Percentiles rank a stretch among this genome's conserved stretches.
Conservation (phyloP, 2,797 vertebrate species). For the Melanotaenia nigrans region DNA sequence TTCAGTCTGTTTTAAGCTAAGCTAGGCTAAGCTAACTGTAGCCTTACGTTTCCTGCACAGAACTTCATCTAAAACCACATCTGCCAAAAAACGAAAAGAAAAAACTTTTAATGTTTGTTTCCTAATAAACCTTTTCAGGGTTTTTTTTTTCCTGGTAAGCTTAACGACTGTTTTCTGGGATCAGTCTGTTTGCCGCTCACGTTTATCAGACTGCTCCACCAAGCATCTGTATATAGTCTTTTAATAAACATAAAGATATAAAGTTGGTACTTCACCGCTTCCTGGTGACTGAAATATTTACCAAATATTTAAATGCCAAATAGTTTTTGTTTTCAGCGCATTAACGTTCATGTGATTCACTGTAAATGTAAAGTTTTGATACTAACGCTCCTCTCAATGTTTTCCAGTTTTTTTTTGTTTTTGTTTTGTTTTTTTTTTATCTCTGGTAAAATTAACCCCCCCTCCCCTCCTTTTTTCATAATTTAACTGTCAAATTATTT, state of each 20-base stretch:
- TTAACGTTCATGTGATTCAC: constrained; percentile 51
- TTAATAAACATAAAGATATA: constrained; percentile 38
- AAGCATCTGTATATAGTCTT: constrained; percentile 77
- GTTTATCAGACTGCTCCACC: constrained; percentile 53
- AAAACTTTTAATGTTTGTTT: no score
- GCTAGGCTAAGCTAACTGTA: constrained; percentile 11
- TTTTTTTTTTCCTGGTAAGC: not conserved
- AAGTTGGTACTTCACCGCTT: constrained; percentile 69
- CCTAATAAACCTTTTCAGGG: not conserved
- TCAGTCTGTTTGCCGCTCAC: constrained; percentile 12
- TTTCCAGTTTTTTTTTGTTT: constrained; percentile 11
- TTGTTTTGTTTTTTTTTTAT: constrained; percentile 7
- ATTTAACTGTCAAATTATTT: constrained; percentile 86
- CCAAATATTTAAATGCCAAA: constrained; percentile 88
- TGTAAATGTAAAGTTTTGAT: constrained; percentile 65
- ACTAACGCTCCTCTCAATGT: constrained; percentile 65
- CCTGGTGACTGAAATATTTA: constrained; percentile 69
- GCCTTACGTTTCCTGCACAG: not conserved
- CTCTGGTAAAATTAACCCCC: constrained; percentile 52
- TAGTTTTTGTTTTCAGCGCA: constrained; percentile 32
- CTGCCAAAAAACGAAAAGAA: no score
- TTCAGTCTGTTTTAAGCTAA: constrained; percentile 1
- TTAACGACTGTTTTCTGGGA: not conserved
- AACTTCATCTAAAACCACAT: not conserved
- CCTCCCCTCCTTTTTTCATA: constrained; percentile 59